Evolutionary conservation across 2,113 vertebrate species (phyloP).

Genomic region (Oceanites oceanicus): DNA sequence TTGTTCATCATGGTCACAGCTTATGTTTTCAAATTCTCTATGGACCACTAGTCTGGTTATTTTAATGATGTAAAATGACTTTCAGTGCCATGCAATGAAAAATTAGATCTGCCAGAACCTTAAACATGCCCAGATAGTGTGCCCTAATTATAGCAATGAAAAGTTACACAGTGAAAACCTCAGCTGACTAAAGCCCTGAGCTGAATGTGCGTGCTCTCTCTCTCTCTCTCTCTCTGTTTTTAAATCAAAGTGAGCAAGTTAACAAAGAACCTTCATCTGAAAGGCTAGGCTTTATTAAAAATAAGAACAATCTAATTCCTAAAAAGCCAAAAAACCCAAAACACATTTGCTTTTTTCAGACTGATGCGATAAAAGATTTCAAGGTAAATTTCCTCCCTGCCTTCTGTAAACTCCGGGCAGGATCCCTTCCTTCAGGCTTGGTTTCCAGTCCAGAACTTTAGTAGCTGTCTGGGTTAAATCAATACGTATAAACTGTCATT

Average conservation of each 20-base stretch:
- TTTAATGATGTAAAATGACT: neutral
- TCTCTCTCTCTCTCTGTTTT: rapidly evolving
- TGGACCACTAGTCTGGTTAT: neutral
- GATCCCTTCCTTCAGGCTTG: neutral
- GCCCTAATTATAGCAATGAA: neutral
- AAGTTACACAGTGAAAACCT: neutral
- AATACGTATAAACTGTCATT: neutral
- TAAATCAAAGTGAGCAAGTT: neutral
- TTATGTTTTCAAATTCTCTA: constrained; percentile 22
- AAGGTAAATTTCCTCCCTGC: neutral
- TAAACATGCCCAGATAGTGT: neutral
- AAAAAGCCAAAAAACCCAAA: neutral
- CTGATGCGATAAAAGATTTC: neutral
- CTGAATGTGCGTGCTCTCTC: rapidly evolving
- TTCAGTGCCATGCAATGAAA: neutral
- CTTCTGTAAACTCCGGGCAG: neutral
- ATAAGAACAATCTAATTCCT: neutral
- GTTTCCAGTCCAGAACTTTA: neutral
- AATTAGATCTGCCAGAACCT: neutral
- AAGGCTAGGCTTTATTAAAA: neutral
- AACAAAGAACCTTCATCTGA: neutral
- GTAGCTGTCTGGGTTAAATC: neutral
- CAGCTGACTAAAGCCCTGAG: neutral
- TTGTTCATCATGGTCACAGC: neutral
- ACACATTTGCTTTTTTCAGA: neutral